phyloP scores from a whole-genome alignment of 2,113 vertebrate genomes.

The Tiliqua scincoides region DNA sequence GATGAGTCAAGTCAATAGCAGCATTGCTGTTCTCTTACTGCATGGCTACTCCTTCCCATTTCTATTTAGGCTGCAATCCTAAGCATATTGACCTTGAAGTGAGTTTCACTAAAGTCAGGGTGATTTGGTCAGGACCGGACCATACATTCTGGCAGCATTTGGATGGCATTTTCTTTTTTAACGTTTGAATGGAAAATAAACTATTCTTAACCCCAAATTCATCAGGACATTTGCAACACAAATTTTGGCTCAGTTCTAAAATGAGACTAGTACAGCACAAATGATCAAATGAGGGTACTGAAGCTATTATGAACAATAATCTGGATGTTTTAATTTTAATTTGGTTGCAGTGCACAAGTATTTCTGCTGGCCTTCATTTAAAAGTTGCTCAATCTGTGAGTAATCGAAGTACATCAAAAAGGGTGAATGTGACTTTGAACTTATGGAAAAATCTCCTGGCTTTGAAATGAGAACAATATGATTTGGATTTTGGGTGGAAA shows the following conservation, averaged over 20 bases:
- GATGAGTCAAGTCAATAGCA: neutral
- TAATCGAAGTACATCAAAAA: constrained; percentile 55
- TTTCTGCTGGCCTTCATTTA: constrained; percentile 34
- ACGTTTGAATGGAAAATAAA: neutral
- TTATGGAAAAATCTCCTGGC: constrained; percentile 65
- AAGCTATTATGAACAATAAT: constrained; percentile 42
- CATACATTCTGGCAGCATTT: neutral
- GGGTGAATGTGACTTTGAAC: constrained; percentile 59
- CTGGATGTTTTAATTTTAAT: constrained; percentile 58
- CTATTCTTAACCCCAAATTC: constrained; percentile 29
- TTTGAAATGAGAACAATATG: constrained; percentile 52
- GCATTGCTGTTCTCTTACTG: neutral
- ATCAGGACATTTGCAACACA: constrained; percentile 15
- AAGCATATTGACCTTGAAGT: neutral
- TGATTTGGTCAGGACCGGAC: neutral
- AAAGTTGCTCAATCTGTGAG: constrained; percentile 48
- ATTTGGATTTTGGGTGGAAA: constrained; percentile 59
- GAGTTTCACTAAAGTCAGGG: neutral
- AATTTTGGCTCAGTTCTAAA: neutral
- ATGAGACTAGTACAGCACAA: constrained; percentile 15
- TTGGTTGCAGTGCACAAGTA: constrained; percentile 21
- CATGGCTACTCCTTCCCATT: neutral
- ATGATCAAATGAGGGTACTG: constrained; percentile 22
- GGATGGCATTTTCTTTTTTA: neutral
- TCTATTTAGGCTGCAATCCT: neutral